A percentile compares a stretch with the other conserved stretches of the same genome.
These are phyloP conservation scores for Protomyctophum bolini DNA, from an alignment of 2,113 vertebrate genomes.

Conservation along the genomic window DNA sequence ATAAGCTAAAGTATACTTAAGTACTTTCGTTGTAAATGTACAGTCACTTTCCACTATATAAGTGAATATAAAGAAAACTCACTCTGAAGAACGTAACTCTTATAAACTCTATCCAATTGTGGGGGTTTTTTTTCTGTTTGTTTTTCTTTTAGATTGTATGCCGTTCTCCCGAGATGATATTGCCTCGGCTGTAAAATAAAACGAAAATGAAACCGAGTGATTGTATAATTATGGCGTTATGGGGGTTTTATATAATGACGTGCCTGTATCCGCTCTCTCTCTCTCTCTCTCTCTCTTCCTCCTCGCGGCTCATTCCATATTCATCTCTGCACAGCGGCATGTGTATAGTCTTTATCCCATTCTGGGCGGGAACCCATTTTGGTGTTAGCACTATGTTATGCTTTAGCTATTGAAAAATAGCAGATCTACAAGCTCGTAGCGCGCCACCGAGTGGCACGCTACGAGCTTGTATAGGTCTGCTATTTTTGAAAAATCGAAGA, in stretches of 20 bases:
- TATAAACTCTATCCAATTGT: constrained; percentile 1
- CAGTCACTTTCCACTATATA: neutral
- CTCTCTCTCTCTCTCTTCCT: neutral
- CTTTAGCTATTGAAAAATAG: no score
- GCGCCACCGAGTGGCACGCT: no score
- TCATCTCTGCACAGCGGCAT: constrained; percentile 24
- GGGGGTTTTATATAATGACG: constrained; percentile 65
- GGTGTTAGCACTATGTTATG: no score
- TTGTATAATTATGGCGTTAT: constrained; percentile 65
- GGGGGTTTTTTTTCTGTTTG: neutral
- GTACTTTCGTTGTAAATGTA: no score
- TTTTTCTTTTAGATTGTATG: constrained; percentile 7
- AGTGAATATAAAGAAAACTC: constrained; percentile 2
- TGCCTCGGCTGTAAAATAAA: constrained; percentile 30
- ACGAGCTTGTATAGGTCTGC: no score
- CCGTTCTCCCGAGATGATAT: constrained; percentile 28
- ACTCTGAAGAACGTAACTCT: constrained; percentile 3
- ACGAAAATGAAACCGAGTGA: constrained; percentile 40
- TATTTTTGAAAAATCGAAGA: no score
- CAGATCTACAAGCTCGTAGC: no score
- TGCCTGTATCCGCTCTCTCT: constrained; percentile 30
- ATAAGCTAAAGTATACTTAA: no score
- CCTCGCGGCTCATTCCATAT: constrained; percentile 54
- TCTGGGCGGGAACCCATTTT: no score
- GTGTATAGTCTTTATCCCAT: neutral